A percentile compares a stretch with the other conserved stretches of the same genome.
Evolutionary conservation across 2,113 vertebrate species (phyloP).

Genomic region (Myotis lucifugus): DNA sequence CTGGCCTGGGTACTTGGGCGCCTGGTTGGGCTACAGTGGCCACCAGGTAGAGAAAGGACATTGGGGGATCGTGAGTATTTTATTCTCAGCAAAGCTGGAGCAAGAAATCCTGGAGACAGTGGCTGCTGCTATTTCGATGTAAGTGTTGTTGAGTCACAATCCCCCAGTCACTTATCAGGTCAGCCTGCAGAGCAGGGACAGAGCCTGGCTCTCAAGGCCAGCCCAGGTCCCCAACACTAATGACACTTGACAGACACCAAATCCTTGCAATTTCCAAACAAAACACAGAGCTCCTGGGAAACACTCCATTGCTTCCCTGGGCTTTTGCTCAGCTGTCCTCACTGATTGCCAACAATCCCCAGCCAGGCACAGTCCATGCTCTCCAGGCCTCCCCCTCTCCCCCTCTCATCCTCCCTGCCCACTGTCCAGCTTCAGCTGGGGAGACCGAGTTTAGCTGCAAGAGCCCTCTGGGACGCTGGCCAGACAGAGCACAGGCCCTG

Average conservation of each 20-base stretch:
- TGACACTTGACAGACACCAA: conserved; percentile 49
- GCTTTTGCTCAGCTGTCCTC: conserved; percentile 27
- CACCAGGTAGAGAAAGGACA: not conserved
- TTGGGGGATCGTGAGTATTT: not conserved
- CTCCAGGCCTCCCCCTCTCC: not conserved
- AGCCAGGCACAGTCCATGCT: not conserved
- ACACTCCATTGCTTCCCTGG: not conserved
- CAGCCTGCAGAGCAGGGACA: not conserved
- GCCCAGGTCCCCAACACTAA: not conserved
- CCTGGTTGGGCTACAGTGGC: not conserved
- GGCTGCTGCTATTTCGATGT: not conserved
- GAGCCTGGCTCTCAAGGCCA: not conserved
- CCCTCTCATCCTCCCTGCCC: not conserved
- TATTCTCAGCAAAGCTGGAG: not conserved
- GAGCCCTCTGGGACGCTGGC: not conserved
- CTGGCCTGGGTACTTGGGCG: not conserved
- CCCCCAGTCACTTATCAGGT: not conserved
- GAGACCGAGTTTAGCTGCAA: not conserved
- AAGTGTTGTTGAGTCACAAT: not conserved
- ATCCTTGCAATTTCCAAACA: conserved; percentile 55
- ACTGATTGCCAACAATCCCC: conserved; percentile 19
- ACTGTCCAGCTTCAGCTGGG: not conserved
- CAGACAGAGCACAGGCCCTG: not conserved
- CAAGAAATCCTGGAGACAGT: not conserved
- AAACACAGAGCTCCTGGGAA: not conserved